Percentiles rank a stretch among this genome's conserved stretches.
phyloP scores from a whole-genome alignment of 1,140 invertebrate species.

The Anadara kagoshimensis region DNA sequence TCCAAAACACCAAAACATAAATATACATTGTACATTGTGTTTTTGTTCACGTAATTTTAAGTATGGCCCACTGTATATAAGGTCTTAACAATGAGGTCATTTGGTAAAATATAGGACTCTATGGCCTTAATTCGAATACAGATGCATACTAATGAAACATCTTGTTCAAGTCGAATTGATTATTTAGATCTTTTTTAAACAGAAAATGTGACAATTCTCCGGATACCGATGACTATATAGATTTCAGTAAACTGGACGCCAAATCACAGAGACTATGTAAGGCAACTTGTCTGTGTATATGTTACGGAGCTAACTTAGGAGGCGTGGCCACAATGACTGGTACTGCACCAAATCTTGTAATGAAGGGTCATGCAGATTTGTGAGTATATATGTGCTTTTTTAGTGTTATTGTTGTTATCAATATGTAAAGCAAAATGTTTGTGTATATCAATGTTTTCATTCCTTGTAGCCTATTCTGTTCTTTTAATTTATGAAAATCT shows the following conservation, averaged over 20 bases:
- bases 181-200: neutral
- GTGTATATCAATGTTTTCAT: no score
- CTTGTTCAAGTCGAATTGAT: neutral
- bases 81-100: neutral
- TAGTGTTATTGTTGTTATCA: no score
- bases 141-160: no score
- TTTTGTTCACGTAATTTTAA: no score
- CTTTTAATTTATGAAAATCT: no score
- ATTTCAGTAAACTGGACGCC: constrained; percentile 18
- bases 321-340: constrained; percentile 90
- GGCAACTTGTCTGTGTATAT: constrained; percentile 78
- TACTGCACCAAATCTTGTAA: constrained; percentile 89
- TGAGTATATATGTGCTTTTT: constrained; percentile 66
- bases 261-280: constrained; percentile 48
- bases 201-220: neutral
- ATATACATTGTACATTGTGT: no score
- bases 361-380: constrained; percentile 84
- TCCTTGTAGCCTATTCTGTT: no score
- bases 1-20: no score
- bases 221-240: constrained; percentile 3
- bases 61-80: neutral
- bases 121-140: no score
- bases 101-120: no score
- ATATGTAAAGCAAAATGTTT: no score
- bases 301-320: constrained; percentile 87